Percentiles rank a stretch among this genome's conserved stretches.
Conservation (phyloP, 37 sponge, comb jelly and placozoan species). For the Ephydatia muelleri region DNA sequence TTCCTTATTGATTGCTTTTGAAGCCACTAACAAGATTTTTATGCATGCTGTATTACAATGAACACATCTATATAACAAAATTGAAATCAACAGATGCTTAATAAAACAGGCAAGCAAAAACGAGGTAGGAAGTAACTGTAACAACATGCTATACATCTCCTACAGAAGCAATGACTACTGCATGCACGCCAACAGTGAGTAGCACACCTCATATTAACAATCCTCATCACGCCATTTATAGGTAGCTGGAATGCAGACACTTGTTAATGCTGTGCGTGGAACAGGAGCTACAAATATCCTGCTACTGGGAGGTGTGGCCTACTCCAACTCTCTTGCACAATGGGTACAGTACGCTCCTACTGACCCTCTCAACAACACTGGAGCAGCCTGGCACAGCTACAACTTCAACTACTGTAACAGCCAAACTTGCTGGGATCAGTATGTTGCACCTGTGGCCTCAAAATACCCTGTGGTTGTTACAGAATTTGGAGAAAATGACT, state of each 20-base stretch:
- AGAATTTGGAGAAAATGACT: slow-evolving; percentile 41
- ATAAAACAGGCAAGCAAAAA: too few relatives aligned
- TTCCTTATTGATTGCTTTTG: too few relatives aligned
- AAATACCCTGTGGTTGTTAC: slow-evolving; percentile 23
- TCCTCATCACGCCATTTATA: neutral
- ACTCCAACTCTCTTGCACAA: slow-evolving; percentile 22
- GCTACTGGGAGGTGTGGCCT: slow-evolving; percentile 28
- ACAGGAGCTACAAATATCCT: slow-evolving; percentile 29
- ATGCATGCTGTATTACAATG: too few relatives aligned
- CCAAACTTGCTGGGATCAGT: slow-evolving; percentile 24
- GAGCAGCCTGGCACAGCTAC: slow-evolving; percentile 28
- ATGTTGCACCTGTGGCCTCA: neutral
- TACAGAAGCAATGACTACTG: too few relatives aligned
- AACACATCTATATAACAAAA: too few relatives aligned
- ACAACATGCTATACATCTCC: too few relatives aligned
- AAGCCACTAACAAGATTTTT: too few relatives aligned
- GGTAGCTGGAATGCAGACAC: slow-evolving; percentile 5
- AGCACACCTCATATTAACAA: neutral
- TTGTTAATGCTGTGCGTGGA: slow-evolving; percentile 12
- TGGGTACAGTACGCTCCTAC: slow-evolving; percentile 14
- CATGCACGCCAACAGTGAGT: too few relatives aligned
- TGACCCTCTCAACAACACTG: slow-evolving; percentile 31
- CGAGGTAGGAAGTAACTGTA: too few relatives aligned
- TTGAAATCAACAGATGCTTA: too few relatives aligned
- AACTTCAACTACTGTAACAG: slow-evolving; percentile 41